Conservation (phyloP, 1,140 invertebrate species). For the Drosophila sulfurigaster region DNA sequence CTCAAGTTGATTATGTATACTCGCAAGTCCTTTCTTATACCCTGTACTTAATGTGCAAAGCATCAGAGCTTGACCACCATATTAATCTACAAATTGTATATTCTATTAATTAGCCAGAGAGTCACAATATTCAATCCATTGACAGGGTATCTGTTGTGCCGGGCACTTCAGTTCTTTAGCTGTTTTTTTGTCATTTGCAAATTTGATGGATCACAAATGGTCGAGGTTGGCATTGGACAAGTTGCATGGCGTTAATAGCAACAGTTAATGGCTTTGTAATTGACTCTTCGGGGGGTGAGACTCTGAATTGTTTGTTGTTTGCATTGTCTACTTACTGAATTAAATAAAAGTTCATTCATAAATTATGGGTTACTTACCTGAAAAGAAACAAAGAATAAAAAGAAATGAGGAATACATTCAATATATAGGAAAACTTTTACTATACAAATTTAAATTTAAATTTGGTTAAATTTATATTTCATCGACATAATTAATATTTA, state of each 20-base stretch:
- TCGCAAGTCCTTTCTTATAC: conserved; percentile 2
- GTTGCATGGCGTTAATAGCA: conserved; percentile 48
- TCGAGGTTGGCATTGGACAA: conserved; percentile 33
- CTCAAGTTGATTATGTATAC: conserved; percentile 65
- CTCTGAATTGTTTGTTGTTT: conserved; percentile 30
- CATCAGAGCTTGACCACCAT: neutral
- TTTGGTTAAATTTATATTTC: too few species aligned
- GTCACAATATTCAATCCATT: neutral
- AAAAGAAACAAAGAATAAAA: conserved; percentile 19
- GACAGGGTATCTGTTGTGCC: neutral
- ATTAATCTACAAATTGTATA: neutral
- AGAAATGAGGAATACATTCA: neutral
- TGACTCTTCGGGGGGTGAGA: conserved; percentile 38
- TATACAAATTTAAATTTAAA: too few species aligned
- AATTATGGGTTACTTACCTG: conserved; percentile 46
- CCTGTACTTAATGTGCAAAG: conserved; percentile 3
- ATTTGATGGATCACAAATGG: conserved; percentile 68
- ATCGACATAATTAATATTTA: too few species aligned
- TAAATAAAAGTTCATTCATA: conserved; percentile 23
- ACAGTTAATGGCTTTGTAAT: conserved; percentile 62
- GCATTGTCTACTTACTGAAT: conserved; percentile 52
- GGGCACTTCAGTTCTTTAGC: neutral
- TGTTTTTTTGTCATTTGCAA: conserved; percentile 36
- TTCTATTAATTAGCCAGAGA: neutral
- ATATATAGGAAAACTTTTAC: too few species aligned